phyloP scores from a whole-genome alignment of 2,888 invertebrate genomes.

The Trissolcus japonicus region DNA sequence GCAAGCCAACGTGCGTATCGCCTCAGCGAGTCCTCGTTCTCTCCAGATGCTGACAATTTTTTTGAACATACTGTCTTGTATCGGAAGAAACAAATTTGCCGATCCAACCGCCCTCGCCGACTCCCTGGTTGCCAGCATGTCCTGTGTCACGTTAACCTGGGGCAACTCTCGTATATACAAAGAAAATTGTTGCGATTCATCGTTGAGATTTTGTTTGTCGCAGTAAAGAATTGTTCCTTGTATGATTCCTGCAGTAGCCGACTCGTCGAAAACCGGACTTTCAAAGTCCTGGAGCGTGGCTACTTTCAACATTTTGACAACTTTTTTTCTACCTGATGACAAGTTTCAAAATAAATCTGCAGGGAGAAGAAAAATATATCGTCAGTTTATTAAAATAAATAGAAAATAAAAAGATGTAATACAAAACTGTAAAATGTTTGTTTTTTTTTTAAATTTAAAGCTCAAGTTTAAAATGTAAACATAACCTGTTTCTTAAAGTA shows the following conservation, averaged over 20 bases:
- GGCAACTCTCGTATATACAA: constrained; percentile 80
- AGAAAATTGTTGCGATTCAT: constrained; percentile 68
- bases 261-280: constrained; percentile 59
- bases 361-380: neutral
- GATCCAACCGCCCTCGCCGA: constrained; percentile 77
- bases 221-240: constrained; percentile 61
- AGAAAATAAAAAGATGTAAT: neutral
- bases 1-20: constrained; percentile 80
- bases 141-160: constrained; percentile 82
- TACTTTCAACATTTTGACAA: constrained; percentile 66
- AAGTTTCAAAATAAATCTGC: constrained; percentile 1
- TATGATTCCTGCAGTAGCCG: constrained; percentile 64
- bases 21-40: constrained; percentile 85
- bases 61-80: constrained; percentile 85
- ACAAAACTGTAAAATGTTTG: neutral
- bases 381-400: neutral
- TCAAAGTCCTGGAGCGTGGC: constrained; percentile 67
- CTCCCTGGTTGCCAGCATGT: constrained; percentile 79
- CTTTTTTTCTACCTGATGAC: neutral
- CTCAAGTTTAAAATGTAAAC: too few species aligned
- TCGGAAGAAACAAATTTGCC: constrained; percentile 79
- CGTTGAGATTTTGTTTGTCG: constrained; percentile 62
- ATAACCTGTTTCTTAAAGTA: too few species aligned
- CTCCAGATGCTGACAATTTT: constrained; percentile 86
- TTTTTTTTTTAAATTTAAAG: neutral